A percentile compares a stretch with the other conserved stretches of the same genome.
phyloP scores from a whole-genome alignment of 2,113 vertebrate species.

The Tragelaphus buxtoni region DNA sequence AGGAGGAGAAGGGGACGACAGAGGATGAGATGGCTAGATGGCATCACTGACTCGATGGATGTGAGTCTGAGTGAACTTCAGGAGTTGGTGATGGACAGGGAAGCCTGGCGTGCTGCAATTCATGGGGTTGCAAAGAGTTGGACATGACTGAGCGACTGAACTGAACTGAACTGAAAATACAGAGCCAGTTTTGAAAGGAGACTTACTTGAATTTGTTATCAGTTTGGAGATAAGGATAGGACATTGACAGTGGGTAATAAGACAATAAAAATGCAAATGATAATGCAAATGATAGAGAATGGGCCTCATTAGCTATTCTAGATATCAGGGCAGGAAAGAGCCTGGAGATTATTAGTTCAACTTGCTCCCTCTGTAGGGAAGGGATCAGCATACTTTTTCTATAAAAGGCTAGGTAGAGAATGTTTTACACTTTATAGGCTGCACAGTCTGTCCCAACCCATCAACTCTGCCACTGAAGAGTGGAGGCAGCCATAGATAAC shows the following conservation, averaged over 20 bases:
- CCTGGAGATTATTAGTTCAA: background rate
- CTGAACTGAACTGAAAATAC: background rate
- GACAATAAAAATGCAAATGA: background rate
- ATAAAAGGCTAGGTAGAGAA: background rate
- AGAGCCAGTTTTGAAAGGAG: background rate
- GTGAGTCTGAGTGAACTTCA: too few species aligned
- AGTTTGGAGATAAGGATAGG: background rate
- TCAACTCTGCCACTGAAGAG: background rate
- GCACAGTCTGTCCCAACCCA: background rate
- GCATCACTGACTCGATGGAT: too few species aligned
- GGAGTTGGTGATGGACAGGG: too few species aligned
- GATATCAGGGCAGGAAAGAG: background rate
- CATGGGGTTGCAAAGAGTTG: too few species aligned
- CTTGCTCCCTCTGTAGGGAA: background rate
- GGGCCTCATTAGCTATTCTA: background rate
- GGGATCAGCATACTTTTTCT: background rate
- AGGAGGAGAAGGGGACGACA: too few species aligned
- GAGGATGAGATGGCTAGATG: too few species aligned
- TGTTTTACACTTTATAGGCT: background rate
- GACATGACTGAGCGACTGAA: too few species aligned
- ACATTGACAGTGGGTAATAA: background rate
- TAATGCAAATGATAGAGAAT: background rate
- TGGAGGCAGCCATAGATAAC: background rate
- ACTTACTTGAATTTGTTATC: background rate
- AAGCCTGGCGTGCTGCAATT: too few species aligned